Evolutionary conservation across 2,113 vertebrate genomes (phyloP).

Genomic region (Scomber colias): DNA sequence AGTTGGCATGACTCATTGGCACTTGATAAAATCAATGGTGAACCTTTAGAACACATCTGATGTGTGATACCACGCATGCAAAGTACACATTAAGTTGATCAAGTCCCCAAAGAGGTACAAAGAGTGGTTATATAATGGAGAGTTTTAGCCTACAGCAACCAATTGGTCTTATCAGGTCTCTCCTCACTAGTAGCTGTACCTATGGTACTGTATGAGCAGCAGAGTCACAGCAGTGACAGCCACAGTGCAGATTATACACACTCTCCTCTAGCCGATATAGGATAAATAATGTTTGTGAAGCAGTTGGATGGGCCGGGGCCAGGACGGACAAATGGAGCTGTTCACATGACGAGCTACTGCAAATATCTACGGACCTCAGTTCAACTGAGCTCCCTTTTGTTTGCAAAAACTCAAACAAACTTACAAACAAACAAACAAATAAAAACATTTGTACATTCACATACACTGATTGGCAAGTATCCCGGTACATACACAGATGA

Average conservation of each 20-base stretch:
- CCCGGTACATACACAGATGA: conserved; percentile 70
- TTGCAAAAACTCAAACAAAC: conserved; percentile 66
- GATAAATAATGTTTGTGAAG: conserved; percentile 38
- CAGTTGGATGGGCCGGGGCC: conserved; percentile 33
- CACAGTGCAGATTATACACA: conserved; percentile 10
- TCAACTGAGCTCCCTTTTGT: conserved; percentile 71
- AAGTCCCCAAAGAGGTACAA: conserved; percentile 55
- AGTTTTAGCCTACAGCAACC: conserved; percentile 32
- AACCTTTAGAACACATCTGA: conserved; percentile 64
- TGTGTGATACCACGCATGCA: conserved; percentile 75
- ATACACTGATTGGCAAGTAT: conserved; percentile 77
- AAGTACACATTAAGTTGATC: conserved; percentile 60
- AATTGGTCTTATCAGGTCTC: conserved; percentile 10
- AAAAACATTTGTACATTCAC: conserved; percentile 84
- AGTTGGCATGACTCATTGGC: conserved; percentile 73
- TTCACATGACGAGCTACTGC: conserved; percentile 58
- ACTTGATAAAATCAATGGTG: conserved; percentile 75
- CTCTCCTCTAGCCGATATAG: conserved; percentile 18
- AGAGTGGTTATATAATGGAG: conserved; percentile 29
- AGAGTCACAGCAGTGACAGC: conserved; percentile 21
- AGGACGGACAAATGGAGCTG: conserved; percentile 44
- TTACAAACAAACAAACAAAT: conserved; percentile 54
- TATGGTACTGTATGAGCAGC: conserved; percentile 4
- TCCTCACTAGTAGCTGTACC: conserved; percentile 22
- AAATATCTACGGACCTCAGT: conserved; percentile 60